Percentiles rank a stretch among this genome's conserved stretches.
phyloP scores from a whole-genome alignment of 2,113 vertebrate genomes.

The Gallinago jamesoni region DNA sequence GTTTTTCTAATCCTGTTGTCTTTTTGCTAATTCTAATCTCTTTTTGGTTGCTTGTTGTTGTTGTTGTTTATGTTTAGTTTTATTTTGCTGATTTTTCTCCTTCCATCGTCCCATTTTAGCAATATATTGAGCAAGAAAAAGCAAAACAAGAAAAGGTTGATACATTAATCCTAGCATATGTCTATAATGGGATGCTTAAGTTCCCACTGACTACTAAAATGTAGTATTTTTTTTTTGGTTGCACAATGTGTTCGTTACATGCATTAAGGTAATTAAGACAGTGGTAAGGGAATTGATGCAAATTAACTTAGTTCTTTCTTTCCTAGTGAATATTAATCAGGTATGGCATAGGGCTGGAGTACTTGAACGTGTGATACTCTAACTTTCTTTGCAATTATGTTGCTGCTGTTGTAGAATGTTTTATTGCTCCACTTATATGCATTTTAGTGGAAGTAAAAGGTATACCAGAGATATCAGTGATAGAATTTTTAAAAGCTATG shows the following conservation, averaged over 20 bases:
- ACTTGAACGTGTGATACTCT: not conserved
- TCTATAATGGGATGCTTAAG: not conserved
- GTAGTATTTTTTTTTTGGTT: not conserved
- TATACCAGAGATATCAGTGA: not conserved
- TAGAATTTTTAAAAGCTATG: not conserved
- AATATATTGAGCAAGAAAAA: not conserved
- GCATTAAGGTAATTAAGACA: not conserved
- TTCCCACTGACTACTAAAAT: not conserved
- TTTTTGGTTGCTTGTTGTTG: not conserved
- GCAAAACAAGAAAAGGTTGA: not conserved
- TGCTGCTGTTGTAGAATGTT: not conserved
- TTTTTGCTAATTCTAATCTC: not conserved
- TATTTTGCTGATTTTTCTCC: not conserved
- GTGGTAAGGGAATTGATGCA: not conserved
- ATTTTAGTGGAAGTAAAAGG: not conserved
- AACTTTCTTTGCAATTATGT: not conserved
- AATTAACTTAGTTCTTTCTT: not conserved
- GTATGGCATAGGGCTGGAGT: not conserved
- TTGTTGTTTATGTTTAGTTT: not conserved
- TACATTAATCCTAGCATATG: not conserved
- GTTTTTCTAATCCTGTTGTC: not conserved
- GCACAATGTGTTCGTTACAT: not conserved
- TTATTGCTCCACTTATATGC: not conserved
- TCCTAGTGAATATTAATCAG: not conserved
- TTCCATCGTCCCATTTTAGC: not conserved